Conservation (phyloP, 2,888 invertebrate species). For the Mesorhabditis belari region DNA sequence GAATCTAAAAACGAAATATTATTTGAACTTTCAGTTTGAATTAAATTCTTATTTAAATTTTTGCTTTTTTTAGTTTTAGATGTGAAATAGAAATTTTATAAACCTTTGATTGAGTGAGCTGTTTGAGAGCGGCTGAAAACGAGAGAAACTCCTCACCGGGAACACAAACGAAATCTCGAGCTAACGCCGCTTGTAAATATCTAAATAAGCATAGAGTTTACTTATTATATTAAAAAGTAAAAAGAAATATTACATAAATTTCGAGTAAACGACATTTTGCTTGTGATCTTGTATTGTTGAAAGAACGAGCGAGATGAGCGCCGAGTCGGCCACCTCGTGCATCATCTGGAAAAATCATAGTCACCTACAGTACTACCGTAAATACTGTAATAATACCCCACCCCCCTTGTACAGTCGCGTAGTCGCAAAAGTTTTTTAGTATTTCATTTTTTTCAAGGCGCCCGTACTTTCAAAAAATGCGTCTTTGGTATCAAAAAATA, state of each 20-base stretch:
- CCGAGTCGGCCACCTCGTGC: not conserved
- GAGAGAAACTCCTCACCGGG: slow-evolving; percentile 42
- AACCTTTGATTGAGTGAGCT: slow-evolving; percentile 4
- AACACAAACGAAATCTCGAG: slow-evolving; percentile 55
- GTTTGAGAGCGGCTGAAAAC: slow-evolving; percentile 16
- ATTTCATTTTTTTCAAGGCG: too few species aligned
- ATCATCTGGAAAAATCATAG: not conserved
- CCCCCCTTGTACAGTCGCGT: too few species aligned
- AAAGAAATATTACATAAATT: slow-evolving; percentile 2
- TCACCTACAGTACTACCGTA: too few species aligned
- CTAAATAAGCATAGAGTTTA: slow-evolving; percentile 37
- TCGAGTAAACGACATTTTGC: not conserved
- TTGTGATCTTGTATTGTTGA: not conserved
- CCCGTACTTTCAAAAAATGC: too few species aligned
- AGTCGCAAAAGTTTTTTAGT: too few species aligned
- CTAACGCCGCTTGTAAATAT: slow-evolving; percentile 54
- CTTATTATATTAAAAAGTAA: too few species aligned
- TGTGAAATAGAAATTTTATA: too few species aligned
- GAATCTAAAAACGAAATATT: too few species aligned
- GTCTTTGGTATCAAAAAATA: too few species aligned
- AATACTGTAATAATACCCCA: too few species aligned
- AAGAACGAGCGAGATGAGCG: not conserved
- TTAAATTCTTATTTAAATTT: not conserved
- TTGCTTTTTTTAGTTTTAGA: not conserved
- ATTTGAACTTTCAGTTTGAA: too few species aligned